phyloP scores from a whole-genome alignment of 2,113 vertebrate genomes.

The Coryphaenoides rupestris region DNA sequence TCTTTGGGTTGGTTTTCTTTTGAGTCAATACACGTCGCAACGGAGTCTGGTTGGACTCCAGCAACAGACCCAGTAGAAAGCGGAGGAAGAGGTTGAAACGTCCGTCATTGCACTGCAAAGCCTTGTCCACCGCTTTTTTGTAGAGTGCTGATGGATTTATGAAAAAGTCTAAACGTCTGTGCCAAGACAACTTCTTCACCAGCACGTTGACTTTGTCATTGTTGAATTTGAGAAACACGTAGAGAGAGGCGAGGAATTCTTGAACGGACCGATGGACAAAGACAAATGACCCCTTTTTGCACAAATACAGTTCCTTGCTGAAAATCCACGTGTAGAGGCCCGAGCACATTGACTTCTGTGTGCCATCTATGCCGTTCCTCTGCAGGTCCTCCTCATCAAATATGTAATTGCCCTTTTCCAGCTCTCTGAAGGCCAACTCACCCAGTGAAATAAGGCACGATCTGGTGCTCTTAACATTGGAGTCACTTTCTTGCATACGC shows the following conservation, averaged over 20 bases:
- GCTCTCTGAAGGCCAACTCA: slow-evolving; percentile 53
- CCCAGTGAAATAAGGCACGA: slow-evolving; percentile 43
- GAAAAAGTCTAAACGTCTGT: slow-evolving; percentile 6
- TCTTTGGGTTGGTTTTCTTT: slow-evolving; percentile 32
- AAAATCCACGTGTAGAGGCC: slow-evolving; percentile 63
- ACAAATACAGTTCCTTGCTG: slow-evolving; percentile 39
- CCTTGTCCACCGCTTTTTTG: slow-evolving; percentile 51
- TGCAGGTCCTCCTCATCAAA: slow-evolving; percentile 56
- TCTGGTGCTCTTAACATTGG: slow-evolving; percentile 21
- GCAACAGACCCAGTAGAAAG: slow-evolving; percentile 59
- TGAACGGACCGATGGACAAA: slow-evolving; percentile 62
- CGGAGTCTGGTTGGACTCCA: slow-evolving; percentile 48
- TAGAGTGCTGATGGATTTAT: slow-evolving; percentile 45
- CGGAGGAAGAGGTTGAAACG: slow-evolving; percentile 62
- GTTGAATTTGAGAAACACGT: slow-evolving; percentile 56
- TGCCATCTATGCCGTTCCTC: slow-evolving; percentile 29
- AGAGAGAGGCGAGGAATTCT: slow-evolving; percentile 61
- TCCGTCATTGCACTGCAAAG: slow-evolving; percentile 36
- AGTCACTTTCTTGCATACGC: slow-evolving; percentile 22
- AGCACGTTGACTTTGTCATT: slow-evolving; percentile 50
- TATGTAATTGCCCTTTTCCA: slow-evolving; percentile 49
- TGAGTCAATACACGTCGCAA: slow-evolving; percentile 41
- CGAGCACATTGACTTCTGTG: slow-evolving; percentile 46
- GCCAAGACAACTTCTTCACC: slow-evolving; percentile 32
- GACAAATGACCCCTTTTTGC: slow-evolving; percentile 52